These are phyloP conservation scores for Andricus grossulariae DNA, from an alignment of 1,140 invertebrate species.

Conservation along the genomic window DNA sequence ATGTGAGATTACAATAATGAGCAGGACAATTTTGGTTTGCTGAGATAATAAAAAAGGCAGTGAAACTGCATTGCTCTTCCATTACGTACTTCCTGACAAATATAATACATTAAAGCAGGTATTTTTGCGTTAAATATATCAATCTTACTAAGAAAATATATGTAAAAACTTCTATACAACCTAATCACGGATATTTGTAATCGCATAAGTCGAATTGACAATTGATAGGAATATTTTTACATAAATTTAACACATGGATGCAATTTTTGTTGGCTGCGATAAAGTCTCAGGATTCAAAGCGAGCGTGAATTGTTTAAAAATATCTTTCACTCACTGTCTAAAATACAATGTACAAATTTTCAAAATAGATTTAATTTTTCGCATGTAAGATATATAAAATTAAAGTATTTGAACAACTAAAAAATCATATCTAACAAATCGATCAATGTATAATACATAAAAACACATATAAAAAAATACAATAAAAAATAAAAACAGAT, in stretches of 20 bases:
- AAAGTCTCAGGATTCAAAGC: no score
- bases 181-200: conserved; percentile 13
- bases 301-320: no score
- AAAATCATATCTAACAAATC: no score
- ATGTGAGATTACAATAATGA: background rate
- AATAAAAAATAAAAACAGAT: background rate
- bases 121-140: background rate
- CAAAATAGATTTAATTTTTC: no score
- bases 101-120: background rate
- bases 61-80: background rate
- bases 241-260: no score
- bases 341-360: no score
- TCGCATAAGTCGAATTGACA: background rate
- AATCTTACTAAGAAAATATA: conserved; percentile 22
- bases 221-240: background rate
- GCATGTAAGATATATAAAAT: no score
- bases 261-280: no score
- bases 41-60: background rate
- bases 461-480: background rate
- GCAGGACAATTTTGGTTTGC: background rate
- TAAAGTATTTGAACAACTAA: no score
- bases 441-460: no score
- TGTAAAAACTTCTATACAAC: background rate
- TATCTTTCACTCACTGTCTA: no score
- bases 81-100: conserved; percentile 14